A percentile compares a stretch with the other conserved stretches of the same genome.
Evolutionary conservation across 2,888 invertebrate species (phyloP).

Genomic region (Melinopterus prodromus): DNA sequence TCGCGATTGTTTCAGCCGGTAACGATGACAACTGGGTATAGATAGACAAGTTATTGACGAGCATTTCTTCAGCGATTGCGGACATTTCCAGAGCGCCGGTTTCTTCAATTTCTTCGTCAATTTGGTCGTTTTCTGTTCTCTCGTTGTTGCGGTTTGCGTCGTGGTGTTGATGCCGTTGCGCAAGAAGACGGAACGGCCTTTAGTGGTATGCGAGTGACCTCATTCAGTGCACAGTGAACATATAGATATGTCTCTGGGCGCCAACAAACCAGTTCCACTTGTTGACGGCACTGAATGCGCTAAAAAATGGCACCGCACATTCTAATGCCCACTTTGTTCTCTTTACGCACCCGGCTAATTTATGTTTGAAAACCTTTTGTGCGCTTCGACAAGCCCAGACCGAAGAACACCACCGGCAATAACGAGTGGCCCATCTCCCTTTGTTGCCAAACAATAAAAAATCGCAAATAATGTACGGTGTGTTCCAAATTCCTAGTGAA

Average conservation of each 20-base stretch:
- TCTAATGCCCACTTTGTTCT: conserved; percentile 21
- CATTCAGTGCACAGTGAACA: conserved; percentile 47
- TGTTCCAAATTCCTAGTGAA: too few species aligned
- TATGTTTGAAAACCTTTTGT: not conserved
- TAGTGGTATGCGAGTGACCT: conserved; percentile 51
- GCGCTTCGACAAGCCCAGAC: not conserved
- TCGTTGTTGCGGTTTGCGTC: conserved; percentile 16
- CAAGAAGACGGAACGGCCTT: conserved; percentile 44
- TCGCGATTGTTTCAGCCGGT: not conserved
- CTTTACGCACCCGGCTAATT: conserved; percentile 11
- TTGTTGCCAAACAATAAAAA: too few species aligned
- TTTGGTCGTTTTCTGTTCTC: not conserved
- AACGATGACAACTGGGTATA: not conserved
- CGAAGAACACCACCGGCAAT: too few species aligned
- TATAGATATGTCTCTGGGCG: conserved; percentile 43
- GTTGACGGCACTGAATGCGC: conserved; percentile 15
- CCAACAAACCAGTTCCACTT: conserved; percentile 42
- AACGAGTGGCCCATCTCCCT: too few species aligned
- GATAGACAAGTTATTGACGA: not conserved
- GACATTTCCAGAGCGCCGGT: not conserved
- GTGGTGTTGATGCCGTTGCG: conserved; percentile 9
- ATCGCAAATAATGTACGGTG: too few species aligned
- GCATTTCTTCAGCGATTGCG: not conserved
- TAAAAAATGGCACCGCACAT: conserved; percentile 14
- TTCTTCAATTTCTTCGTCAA: not conserved